Evolutionary conservation across 2,113 vertebrate species (phyloP), one percentile per base, ranked within the genome.

Genomic region (Alces alces): DNA sequence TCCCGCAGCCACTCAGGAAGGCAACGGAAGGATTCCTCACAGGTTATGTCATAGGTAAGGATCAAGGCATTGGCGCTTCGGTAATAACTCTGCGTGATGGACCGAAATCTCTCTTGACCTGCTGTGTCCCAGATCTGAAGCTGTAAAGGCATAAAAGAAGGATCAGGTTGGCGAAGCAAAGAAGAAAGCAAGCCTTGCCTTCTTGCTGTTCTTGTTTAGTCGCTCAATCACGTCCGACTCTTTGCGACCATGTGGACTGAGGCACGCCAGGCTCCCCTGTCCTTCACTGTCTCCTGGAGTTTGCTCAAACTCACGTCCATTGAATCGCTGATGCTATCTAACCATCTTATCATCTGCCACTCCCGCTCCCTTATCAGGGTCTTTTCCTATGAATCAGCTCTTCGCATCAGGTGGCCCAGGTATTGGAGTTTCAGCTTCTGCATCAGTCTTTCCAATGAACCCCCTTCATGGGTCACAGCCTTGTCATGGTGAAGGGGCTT

Each of bases 111-210:
- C 98, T 99, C 99, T 95, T 99, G 99, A 39, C 99, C 99, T 0
- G 99, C 99, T 0, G 99, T 99, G 99, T 99, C 99, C 99, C 99
- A 99, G 98, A 99, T 99, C 99, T 99, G 99, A 98, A 99, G 99
- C 99, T 99, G 98, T 10, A 90, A 88, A 79, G 55, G 36, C 27
- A 70, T n/a, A 93, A 93, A 39, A 89, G 45, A 86, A 82, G 66
- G 25, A 47, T 95, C 39, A 91, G n/a, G 10, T 70, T 93, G 57
- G 87, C 79, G 11, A 39, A 89, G 9, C 27, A 92, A 0, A 66
- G 97, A 95, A 43, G 0, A 2, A 33, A 28, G 17, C 3, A 23
- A 80, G 85, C 27, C 78, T 33, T 28, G n/a, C 21, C 14, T 55
- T 73, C 4, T 6, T 39, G 52, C 6, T 54, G 14, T n/a, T n/a